Percentiles rank a stretch among this genome's conserved stretches.
Evolutionary conservation across 2,113 vertebrate species (phyloP).

Genomic region (Puntigrus tetrazona): DNA sequence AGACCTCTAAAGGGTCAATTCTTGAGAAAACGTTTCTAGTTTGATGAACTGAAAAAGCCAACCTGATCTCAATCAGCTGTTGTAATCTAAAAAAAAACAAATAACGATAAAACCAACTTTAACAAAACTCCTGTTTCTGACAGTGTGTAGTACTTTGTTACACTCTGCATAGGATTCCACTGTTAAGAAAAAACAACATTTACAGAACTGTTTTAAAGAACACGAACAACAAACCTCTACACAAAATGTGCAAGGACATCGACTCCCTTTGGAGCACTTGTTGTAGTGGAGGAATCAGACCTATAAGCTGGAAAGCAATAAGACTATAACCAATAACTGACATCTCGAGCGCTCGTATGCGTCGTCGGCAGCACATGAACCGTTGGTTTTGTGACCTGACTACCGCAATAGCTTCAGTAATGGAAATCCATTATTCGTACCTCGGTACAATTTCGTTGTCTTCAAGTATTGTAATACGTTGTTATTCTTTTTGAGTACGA

Average conservation of each 20-base stretch:
- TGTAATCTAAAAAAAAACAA: too few relatives aligned
- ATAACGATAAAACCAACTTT: too few relatives aligned
- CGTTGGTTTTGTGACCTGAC: too few relatives aligned
- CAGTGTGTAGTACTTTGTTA: background rate
- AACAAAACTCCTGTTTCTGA: too few relatives aligned
- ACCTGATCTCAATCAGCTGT: too few relatives aligned
- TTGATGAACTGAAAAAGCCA: background rate
- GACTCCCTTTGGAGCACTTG: background rate
- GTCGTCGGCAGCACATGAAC: background rate
- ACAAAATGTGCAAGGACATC: too few relatives aligned
- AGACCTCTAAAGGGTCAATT: background rate
- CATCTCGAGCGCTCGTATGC: background rate
- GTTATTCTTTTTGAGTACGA: too few relatives aligned
- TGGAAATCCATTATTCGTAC: background rate
- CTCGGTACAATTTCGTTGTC: constrained; percentile 8
- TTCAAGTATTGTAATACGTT: background rate
- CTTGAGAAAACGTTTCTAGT: too few relatives aligned
- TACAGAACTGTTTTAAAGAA: too few relatives aligned
- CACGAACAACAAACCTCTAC: too few relatives aligned
- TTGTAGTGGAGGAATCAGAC: background rate
- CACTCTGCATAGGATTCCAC: background rate
- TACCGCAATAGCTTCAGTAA: too few relatives aligned
- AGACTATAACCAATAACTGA: background rate
- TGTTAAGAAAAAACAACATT: background rate
- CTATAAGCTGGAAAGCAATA: background rate